phyloP scores from a whole-genome alignment of 2,888 invertebrate species.

The Eupithecia pulchellata region DNA sequence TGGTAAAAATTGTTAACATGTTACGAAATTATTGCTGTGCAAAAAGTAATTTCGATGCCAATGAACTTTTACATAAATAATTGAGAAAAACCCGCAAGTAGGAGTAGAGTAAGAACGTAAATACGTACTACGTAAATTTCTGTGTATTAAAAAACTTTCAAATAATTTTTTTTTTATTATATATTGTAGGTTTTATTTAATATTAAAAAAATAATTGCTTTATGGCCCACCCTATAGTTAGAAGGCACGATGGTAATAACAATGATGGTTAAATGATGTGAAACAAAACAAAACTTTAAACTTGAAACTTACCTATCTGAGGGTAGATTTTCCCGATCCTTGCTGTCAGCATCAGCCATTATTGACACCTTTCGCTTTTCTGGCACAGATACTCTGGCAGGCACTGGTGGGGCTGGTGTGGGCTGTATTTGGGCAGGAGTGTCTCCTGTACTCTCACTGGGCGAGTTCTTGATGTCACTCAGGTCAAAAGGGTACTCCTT shows the following conservation, averaged over 20 bases:
- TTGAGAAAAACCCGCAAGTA: background rate
- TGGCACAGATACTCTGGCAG: slow-evolving; percentile 44
- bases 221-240: too few relatives aligned
- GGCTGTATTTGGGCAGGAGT: slow-evolving; percentile 41
- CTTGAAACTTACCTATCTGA: slow-evolving; percentile 83
- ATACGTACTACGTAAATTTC: too few relatives aligned
- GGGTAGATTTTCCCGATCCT: slow-evolving; percentile 87
- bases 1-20: background rate
- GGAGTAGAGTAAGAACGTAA: background rate
- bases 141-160: too few relatives aligned
- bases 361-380: slow-evolving; percentile 87
- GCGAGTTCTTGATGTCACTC: slow-evolving; percentile 72
- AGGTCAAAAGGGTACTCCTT: slow-evolving; percentile 83
- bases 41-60: background rate
- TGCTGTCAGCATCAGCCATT: slow-evolving; percentile 84
- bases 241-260: background rate
- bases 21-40: background rate
- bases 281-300: background rate
- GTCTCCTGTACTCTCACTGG: slow-evolving; percentile 50
- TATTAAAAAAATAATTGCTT: too few relatives aligned
- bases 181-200: too few relatives aligned
- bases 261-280: background rate
- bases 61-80: background rate
- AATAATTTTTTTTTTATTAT: too few relatives aligned
- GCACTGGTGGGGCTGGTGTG: slow-evolving; percentile 32